A percentile compares a stretch with the other conserved stretches of the same genome.
Evolutionary conservation across 2,113 vertebrate species (phyloP).

Genomic region (Eptesicus fuscus): DNA sequence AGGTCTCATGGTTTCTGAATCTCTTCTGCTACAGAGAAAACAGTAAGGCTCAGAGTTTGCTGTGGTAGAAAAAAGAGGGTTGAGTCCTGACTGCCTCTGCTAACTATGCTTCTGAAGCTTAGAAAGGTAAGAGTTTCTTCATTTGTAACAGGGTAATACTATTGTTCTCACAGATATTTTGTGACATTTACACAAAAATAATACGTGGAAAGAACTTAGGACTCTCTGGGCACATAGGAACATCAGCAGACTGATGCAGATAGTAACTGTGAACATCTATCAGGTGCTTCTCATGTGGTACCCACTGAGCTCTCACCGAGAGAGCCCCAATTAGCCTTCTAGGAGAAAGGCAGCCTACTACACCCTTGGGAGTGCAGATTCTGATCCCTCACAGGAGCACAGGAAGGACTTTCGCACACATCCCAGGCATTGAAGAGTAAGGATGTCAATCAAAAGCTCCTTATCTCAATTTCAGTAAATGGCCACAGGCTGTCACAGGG

Average conservation of each 20-base stretch:
- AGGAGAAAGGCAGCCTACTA: background rate
- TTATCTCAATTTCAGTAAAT: background rate
- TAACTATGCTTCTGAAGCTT: background rate
- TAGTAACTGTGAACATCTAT: background rate
- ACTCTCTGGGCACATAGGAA: background rate
- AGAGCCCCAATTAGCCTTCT: background rate
- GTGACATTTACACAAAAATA: slow-evolving; percentile 28
- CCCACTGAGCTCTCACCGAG: background rate
- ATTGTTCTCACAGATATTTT: background rate
- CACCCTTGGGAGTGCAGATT: background rate
- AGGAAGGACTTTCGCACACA: background rate
- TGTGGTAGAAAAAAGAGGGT: background rate
- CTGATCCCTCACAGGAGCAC: background rate
- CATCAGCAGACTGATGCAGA: background rate
- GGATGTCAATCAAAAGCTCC: background rate
- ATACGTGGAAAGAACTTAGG: background rate
- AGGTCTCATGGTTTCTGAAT: background rate
- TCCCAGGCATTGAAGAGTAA: background rate
- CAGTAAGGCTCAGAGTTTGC: background rate
- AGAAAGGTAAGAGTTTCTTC: background rate
- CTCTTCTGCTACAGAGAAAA: background rate
- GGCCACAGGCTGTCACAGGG: background rate
- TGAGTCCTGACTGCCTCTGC: background rate
- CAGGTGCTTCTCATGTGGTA: background rate
- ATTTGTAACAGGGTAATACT: background rate